Conservation (phyloP, 2,797 vertebrate genomes). For the Xerus rutilus region DNA sequence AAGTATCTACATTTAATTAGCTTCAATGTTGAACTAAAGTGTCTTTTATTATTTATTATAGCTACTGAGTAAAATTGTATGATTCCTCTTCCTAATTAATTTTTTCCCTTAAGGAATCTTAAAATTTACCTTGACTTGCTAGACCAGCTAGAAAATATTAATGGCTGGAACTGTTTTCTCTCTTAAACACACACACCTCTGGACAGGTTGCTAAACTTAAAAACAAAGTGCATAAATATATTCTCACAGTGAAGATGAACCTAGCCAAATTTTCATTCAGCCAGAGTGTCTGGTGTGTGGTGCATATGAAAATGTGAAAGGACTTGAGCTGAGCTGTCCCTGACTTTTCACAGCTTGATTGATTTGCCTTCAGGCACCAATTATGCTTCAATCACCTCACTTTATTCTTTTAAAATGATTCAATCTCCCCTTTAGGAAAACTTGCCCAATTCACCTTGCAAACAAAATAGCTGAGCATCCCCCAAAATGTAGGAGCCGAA, state of each 20-base stretch:
- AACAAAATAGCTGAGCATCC: neutral
- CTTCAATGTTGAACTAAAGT: neutral
- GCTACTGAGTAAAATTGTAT: neutral
- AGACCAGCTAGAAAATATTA: neutral
- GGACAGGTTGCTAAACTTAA: neutral
- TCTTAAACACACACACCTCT: neutral
- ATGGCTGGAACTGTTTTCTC: neutral
- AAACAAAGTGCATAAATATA: neutral
- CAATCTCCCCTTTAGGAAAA: neutral
- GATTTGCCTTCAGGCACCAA: slow-evolving; percentile 69
- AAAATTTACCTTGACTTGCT: slow-evolving; percentile 18
- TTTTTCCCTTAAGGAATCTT: slow-evolving; percentile 49
- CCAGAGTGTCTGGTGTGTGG: neutral
- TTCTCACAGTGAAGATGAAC: neutral
- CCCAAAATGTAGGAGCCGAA: neutral
- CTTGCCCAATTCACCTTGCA: neutral
- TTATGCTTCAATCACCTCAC: slow-evolving; percentile 40
- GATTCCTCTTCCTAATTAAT: slow-evolving; percentile 35
- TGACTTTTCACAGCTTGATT: slow-evolving; percentile 32
- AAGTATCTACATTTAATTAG: neutral
- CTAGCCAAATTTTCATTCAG: neutral
- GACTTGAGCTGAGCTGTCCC: neutral
- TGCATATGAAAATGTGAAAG: neutral
- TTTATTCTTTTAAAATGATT: slow-evolving; percentile 38
- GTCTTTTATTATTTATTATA: slow-evolving; percentile 38